phyloP scores from a whole-genome alignment of 2,888 invertebrate genomes.

The Idaea straminata region DNA sequence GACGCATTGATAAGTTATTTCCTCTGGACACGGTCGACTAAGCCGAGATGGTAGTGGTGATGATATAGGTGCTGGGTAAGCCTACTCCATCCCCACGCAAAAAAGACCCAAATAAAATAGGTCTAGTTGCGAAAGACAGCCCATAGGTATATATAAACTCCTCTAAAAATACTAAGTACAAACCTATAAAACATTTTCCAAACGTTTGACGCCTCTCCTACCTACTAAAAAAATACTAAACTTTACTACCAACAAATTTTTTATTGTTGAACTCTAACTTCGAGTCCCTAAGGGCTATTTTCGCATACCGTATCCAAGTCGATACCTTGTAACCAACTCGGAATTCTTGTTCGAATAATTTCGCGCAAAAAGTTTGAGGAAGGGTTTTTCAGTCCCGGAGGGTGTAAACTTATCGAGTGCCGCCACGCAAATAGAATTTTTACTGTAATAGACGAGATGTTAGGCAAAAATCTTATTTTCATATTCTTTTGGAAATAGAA shows the following conservation, averaged over 20 bases:
- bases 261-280: slow-evolving; percentile 34
- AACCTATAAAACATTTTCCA: slow-evolving; percentile 17
- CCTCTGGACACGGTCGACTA: too few relatives aligned
- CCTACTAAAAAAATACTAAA: neutral
- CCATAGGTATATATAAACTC: neutral
- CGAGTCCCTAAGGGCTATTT: slow-evolving; percentile 42
- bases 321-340: slow-evolving; percentile 24
- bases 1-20: too few relatives aligned
- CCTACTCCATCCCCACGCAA: too few relatives aligned
- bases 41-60: too few relatives aligned
- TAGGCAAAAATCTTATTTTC: slow-evolving; percentile 28
- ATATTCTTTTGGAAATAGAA: slow-evolving; percentile 21
- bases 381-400: slow-evolving; percentile 59
- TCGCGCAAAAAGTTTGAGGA: slow-evolving; percentile 66
- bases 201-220: slow-evolving; percentile 16
- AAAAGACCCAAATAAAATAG: too few relatives aligned
- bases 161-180: neutral
- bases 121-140: too few relatives aligned
- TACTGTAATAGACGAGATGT: slow-evolving; percentile 29
- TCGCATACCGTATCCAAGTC: slow-evolving; percentile 39
- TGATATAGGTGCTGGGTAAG: too few relatives aligned
- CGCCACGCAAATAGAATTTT: slow-evolving; percentile 34
- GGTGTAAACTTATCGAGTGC: slow-evolving; percentile 64
- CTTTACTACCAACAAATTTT: slow-evolving; percentile 27
- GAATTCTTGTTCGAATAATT: slow-evolving; percentile 69